phyloP scores from a whole-genome alignment of 1,140 invertebrate genomes.

The Drosophila gunungcola region DNA sequence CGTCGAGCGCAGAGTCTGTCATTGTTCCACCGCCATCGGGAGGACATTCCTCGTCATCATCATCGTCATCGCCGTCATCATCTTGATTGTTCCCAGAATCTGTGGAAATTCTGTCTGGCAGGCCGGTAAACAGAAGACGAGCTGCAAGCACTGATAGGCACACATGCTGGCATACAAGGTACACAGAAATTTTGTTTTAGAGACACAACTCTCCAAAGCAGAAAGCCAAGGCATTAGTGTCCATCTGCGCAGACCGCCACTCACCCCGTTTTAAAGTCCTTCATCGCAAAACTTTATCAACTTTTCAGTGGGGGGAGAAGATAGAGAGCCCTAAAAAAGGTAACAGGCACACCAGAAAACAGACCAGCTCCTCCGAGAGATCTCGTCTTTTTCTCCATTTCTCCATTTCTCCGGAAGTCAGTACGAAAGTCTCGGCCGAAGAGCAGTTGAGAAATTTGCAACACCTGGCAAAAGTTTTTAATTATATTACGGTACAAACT shows the following conservation, averaged over 20 bases:
- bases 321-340: constrained; percentile 44
- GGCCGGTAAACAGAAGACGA: constrained; percentile 60
- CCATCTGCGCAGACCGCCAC: constrained; percentile 28
- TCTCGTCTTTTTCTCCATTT: constrained; percentile 50
- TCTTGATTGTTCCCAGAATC: constrained; percentile 24
- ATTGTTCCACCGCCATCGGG: constrained; percentile 28
- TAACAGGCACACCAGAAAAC: constrained; percentile 58
- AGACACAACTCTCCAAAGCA: constrained; percentile 56
- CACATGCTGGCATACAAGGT: constrained; percentile 38
- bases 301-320: constrained; percentile 33
- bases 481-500: constrained; percentile 74
- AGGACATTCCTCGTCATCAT: constrained; percentile 4
- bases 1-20: constrained; percentile 35
- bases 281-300: constrained; percentile 65
- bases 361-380: constrained; percentile 37
- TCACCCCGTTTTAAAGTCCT: constrained; percentile 63
- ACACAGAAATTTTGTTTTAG: constrained; percentile 74
- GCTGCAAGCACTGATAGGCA: constrained; percentile 38
- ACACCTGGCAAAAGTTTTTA: constrained; percentile 83
- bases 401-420: constrained; percentile 58
- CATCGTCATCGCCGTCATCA: constrained; percentile 19
- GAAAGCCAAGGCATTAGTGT: constrained; percentile 70
- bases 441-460: constrained; percentile 72
- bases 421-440: constrained; percentile 50
- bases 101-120: constrained; percentile 37